These are phyloP conservation scores for Tinamus guttatus DNA, from an alignment of 2,113 vertebrate species.

Conservation along the genomic window DNA sequence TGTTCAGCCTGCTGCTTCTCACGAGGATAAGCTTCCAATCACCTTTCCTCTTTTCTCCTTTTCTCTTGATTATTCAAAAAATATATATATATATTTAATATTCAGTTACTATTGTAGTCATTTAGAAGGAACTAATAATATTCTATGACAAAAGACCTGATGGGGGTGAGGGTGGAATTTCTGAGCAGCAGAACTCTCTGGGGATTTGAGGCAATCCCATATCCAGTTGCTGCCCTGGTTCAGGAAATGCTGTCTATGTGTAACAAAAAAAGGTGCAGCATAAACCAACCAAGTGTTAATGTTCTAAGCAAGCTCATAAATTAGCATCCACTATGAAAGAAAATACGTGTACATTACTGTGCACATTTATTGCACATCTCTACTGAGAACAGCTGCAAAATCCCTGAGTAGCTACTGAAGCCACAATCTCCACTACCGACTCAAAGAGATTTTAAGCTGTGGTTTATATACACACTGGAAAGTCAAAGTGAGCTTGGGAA, in stretches of 20 bases:
- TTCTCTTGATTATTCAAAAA: neutral
- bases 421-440: fast-evolving
- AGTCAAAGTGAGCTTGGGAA: neutral
- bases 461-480: neutral
- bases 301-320: slow-evolving; percentile 45
- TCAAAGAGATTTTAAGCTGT: neutral
- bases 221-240: slow-evolving; percentile 17
- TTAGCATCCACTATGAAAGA: slow-evolving; percentile 56
- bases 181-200: neutral
- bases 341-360: neutral
- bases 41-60: neutral
- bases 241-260: neutral
- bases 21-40: neutral
- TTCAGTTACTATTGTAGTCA: neutral
- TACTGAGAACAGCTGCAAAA: slow-evolving; percentile 64
- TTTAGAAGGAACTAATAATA: slow-evolving; percentile 17
- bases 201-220: slow-evolving; percentile 19
- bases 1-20: neutral
- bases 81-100: neutral
- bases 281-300: neutral
- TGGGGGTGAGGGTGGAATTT: slow-evolving; percentile 33
- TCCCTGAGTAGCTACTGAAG: slow-evolving; percentile 27
- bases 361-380: slow-evolving; percentile 24
- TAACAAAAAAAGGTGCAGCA: slow-evolving; percentile 41
- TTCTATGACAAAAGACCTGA: slow-evolving; percentile 12